Conservation (phyloP, 1,140 invertebrate genomes). For the Polyergus mexicanus region DNA sequence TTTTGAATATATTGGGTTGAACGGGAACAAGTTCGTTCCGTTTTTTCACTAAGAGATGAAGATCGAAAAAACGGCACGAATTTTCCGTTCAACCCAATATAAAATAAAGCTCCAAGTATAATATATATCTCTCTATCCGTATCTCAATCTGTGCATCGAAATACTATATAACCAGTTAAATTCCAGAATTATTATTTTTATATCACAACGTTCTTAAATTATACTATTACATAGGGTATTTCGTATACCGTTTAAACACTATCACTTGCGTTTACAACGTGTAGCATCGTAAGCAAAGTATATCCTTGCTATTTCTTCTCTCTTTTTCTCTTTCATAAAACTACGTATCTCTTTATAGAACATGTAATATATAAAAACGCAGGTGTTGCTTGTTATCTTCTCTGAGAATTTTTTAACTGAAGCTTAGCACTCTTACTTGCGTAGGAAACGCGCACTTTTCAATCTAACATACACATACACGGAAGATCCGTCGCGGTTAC, state of each 20-base stretch:
- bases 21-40: too few relatives aligned
- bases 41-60: too few relatives aligned
- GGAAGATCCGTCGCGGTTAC: neutral
- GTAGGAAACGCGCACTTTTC: neutral
- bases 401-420: neutral
- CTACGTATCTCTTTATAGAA: neutral
- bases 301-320: neutral
- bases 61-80: too few relatives aligned
- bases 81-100: too few relatives aligned
- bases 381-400: conserved; percentile 27
- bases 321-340: neutral
- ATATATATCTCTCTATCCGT: too few relatives aligned
- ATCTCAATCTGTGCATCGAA: too few relatives aligned
- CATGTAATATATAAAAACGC: neutral
- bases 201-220: too few relatives aligned
- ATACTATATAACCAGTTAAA: too few relatives aligned
- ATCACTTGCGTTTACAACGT: neutral
- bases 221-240: neutral
- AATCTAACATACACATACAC: conserved; percentile 15
- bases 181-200: too few relatives aligned
- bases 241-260: neutral
- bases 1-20: too few relatives aligned
- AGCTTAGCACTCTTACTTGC: neutral
- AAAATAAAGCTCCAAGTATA: too few relatives aligned
- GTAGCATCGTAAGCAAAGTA: neutral